Evolutionary conservation across 2,888 invertebrate species (phyloP).

Genomic region (Trissolcus japonicus): DNA sequence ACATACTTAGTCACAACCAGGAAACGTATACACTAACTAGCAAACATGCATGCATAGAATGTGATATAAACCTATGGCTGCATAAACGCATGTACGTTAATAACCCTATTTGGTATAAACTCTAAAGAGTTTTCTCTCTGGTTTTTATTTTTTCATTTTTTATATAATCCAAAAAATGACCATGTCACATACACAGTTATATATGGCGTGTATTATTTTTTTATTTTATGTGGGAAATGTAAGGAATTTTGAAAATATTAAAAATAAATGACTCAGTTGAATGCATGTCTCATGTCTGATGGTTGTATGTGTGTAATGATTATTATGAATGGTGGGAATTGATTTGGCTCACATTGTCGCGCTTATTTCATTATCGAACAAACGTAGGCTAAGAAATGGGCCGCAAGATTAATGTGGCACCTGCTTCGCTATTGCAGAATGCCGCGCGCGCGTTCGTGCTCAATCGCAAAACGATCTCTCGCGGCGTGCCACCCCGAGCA

Average conservation of each 20-base stretch:
- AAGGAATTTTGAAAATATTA: too few relatives aligned
- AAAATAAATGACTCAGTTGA: too few relatives aligned
- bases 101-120: too few relatives aligned
- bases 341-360: constrained; percentile 60
- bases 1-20: constrained; percentile 66
- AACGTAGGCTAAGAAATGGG: constrained; percentile 61
- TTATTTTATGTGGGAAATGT: too few relatives aligned
- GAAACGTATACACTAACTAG: constrained; percentile 60
- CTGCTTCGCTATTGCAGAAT: constrained; percentile 63
- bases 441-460: constrained; percentile 50
- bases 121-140: too few relatives aligned
- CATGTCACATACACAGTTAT: too few relatives aligned
- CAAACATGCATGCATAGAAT: constrained; percentile 45
- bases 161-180: too few relatives aligned
- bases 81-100: background rate
- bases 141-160: too few relatives aligned
- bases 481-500: constrained; percentile 47
- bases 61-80: constrained; percentile 26
- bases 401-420: constrained; percentile 67
- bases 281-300: too few relatives aligned
- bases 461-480: constrained; percentile 56
- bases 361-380: constrained; percentile 63
- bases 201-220: too few relatives aligned
- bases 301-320: background rate
- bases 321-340: constrained; percentile 48